phyloP scores from a whole-genome alignment of 2,888 invertebrate species.

The Poecilus cupreus region DNA sequence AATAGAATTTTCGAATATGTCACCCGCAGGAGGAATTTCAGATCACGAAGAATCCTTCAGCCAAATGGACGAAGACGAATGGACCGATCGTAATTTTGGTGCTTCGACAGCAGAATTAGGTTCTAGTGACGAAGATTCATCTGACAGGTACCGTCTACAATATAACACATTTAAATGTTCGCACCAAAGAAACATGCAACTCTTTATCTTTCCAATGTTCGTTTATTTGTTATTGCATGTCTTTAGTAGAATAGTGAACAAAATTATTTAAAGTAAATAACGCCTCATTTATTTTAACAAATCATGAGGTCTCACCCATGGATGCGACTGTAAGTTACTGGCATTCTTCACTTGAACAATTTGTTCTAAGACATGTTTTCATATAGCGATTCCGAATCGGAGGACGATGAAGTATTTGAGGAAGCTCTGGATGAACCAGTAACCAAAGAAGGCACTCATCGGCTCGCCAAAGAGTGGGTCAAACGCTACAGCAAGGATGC shows the following conservation, averaged over 20 bases:
- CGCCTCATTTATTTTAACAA: conserved; percentile 53
- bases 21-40: conserved; percentile 75
- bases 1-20: conserved; percentile 80
- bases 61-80: conserved; percentile 96
- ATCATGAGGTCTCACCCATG: conserved; percentile 59
- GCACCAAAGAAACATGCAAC: conserved; percentile 3
- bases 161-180: not conserved
- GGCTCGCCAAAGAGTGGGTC: conserved; percentile 82
- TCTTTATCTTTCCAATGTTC: not conserved
- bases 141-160: conserved; percentile 63
- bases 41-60: conserved; percentile 80
- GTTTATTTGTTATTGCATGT: conserved; percentile 42
- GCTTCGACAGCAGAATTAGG: conserved; percentile 82
- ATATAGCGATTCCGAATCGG: conserved; percentile 76
- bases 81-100: conserved; percentile 95
- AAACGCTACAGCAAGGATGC: conserved; percentile 72
- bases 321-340: conserved; percentile 56
- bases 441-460: conserved; percentile 81
- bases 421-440: conserved; percentile 80
- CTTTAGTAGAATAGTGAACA: conserved; percentile 40
- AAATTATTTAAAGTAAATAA: conserved; percentile 41
- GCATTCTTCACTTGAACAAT: not conserved
- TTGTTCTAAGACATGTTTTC: conserved; percentile 37
- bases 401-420: conserved; percentile 81
- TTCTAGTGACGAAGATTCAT: conserved; percentile 76